These are phyloP conservation scores for Heliconius hewitsoni DNA, from an alignment of 1,140 invertebrate genomes.

Conservation along the genomic window DNA sequence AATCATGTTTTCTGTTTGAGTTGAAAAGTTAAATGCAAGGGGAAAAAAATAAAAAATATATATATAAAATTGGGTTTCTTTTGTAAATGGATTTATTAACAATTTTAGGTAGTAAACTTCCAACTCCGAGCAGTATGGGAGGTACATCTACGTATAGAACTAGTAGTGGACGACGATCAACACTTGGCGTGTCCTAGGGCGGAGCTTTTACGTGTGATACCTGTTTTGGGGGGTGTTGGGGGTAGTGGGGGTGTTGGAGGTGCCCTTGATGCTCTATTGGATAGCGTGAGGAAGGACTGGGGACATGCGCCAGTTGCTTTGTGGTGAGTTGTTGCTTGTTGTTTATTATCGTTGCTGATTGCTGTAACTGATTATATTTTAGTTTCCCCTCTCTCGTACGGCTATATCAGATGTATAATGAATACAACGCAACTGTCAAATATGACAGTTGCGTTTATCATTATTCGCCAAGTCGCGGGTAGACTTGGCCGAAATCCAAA, in stretches of 20 bases:
- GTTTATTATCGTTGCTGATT: no score
- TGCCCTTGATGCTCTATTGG: slow-evolving; percentile 22
- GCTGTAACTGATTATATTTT: no score
- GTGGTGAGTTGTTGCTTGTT: slow-evolving; percentile 45
- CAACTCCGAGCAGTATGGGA: slow-evolving; percentile 63
- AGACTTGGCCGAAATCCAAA: no score
- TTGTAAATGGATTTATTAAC: background rate
- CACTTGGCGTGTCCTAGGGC: slow-evolving; percentile 51
- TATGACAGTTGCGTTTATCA: no score
- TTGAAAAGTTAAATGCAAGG: no score
- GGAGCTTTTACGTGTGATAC: slow-evolving; percentile 22
- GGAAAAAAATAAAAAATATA: no score
- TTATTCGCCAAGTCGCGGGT: no score
- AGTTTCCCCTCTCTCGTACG: no score
- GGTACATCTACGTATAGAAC: slow-evolving; percentile 49
- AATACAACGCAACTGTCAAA: no score
- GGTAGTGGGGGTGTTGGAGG: background rate
- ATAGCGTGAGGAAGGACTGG: slow-evolving; percentile 52
- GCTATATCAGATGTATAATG: no score
- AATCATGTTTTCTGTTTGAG: no score
- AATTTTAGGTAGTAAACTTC: slow-evolving; percentile 61
- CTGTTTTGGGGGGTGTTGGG: slow-evolving; percentile 26
- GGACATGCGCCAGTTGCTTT: slow-evolving; percentile 59
- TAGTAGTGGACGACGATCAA: slow-evolving; percentile 44
- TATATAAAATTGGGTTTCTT: no score